Conservation (phyloP, 2,113 vertebrate genomes). For the Leucosticte australis region DNA sequence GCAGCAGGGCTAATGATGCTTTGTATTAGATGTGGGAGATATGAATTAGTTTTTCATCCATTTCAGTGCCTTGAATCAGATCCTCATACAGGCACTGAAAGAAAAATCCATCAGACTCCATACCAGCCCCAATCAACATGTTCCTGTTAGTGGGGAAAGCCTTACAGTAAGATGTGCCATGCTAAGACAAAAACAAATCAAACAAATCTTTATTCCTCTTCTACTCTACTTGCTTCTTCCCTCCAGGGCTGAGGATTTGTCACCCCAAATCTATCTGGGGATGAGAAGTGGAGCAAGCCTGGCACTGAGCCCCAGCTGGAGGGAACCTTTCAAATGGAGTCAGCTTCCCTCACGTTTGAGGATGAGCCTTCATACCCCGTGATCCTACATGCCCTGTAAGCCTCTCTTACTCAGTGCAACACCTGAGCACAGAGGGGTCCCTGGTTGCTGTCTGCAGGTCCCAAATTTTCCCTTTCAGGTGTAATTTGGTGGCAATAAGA, state of each 20-base stretch:
- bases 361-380: rapidly evolving
- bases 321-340: not conserved
- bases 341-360: not conserved
- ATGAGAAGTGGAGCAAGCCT: not conserved
- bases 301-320: rapidly evolving
- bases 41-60: not conserved
- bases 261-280: rapidly evolving
- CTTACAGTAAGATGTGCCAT: not conserved
- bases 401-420: not conserved
- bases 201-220: not conserved
- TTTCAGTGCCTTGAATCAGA: not conserved
- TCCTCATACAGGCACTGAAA: not conserved
- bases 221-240: not conserved
- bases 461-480: not conserved
- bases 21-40: not conserved
- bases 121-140: not conserved
- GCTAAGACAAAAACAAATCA: not conserved
- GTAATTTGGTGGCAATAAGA: rapidly evolving
- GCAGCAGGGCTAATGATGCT: not conserved
- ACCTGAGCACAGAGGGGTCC: not conserved
- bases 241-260: not conserved
- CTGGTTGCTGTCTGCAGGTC: not conserved
- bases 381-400: not conserved
- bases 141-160: not conserved
- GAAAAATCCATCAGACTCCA: not conserved